phyloP scores from a whole-genome alignment of 2,113 vertebrate genomes.

The Thunnus thynnus region DNA sequence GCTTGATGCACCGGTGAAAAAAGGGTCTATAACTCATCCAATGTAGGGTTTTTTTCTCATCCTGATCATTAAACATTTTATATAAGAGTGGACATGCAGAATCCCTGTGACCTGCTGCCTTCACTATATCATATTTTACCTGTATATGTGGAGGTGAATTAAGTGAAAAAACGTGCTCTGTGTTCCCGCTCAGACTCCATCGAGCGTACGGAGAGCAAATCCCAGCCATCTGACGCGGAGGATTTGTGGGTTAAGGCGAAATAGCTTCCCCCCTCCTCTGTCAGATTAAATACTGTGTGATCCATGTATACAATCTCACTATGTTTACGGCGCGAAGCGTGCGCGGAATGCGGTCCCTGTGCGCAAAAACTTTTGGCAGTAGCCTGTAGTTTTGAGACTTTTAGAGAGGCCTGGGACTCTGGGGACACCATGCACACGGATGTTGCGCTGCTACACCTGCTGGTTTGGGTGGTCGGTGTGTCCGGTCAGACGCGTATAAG shows the following conservation, averaged over 20 bases:
- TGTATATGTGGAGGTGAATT: constrained; percentile 1
- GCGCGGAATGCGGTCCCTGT: constrained; percentile 20
- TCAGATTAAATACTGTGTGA: constrained; percentile 88
- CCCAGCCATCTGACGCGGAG: constrained; percentile 90
- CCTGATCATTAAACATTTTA: not conserved
- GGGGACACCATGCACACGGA: constrained; percentile 87
- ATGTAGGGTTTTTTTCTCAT: not conserved
- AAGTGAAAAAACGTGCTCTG: not conserved
- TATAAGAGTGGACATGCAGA: not conserved
- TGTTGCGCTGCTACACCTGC: constrained; percentile 86
- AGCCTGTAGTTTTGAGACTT: constrained; percentile 75
- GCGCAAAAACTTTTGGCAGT: constrained; percentile 26
- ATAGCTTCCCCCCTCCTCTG: constrained; percentile 82
- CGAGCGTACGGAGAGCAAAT: constrained; percentile 68
- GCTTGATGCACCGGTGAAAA: not conserved
- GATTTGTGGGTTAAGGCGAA: constrained; percentile 92
- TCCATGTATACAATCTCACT: constrained; percentile 44
- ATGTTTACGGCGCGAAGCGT: constrained; percentile 1
- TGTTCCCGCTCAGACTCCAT: not conserved
- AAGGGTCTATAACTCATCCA: not conserved
- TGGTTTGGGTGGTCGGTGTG: constrained; percentile 84
- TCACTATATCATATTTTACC: not conserved
- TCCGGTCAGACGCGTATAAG: constrained; percentile 80
- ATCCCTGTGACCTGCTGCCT: not conserved
- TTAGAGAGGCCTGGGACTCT: constrained; percentile 18